Evolutionary conservation across 2,113 vertebrate genomes (phyloP), one percentile per base, ranked within the genome.

Genomic region (Pycnonotus jocosus): DNA sequence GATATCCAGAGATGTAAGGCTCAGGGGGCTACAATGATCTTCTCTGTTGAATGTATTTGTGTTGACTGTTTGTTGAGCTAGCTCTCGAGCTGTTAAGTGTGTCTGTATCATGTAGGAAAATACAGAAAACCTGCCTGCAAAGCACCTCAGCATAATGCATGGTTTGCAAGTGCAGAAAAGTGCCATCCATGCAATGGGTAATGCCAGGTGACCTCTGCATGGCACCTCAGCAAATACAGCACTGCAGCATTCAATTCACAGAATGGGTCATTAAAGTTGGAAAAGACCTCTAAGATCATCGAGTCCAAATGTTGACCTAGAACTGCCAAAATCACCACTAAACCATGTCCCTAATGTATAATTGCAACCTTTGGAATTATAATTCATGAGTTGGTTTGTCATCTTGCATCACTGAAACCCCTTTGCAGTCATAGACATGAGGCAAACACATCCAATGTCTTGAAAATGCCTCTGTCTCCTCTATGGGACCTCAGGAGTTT

Each of bases 21-120:
- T 88, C 30, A 77, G 56, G 5, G 15, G 19, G 53, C 20, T 80
- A 20, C 3, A 4, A 15, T 17, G 8, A 42, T 47, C 24, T 82
- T 50, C 58, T 88, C 42, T 47, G 10, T 25, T 58, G 17, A 18
- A 22, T 51, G n/a, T 21, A 50, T 74, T 77, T 74, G 3, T 50
- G 15, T 64, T 88, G 38, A 35, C 24, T 60, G 1, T 22, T 73
- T 64, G 8, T 38, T 38, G 8, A 38, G 38, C 38, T 38, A 38
- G 38, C 38, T 38, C 28, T 78, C 0, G 0, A 66, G 20, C 8
- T 47, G 24, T 73, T 76, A 25, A 47, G 2, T 45, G 11, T 38
- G 19, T 31, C 42, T 80, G 4, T 25, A 38, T 40, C 27, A 68
- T 10, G 5, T 6, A 60, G 35, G 12, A 74, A 57, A 89, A 30